A percentile compares a stretch with the other conserved stretches of the same genome.
Conservation (phyloP, 2,888 invertebrate species). For the Meiosimyza platycephala region DNA sequence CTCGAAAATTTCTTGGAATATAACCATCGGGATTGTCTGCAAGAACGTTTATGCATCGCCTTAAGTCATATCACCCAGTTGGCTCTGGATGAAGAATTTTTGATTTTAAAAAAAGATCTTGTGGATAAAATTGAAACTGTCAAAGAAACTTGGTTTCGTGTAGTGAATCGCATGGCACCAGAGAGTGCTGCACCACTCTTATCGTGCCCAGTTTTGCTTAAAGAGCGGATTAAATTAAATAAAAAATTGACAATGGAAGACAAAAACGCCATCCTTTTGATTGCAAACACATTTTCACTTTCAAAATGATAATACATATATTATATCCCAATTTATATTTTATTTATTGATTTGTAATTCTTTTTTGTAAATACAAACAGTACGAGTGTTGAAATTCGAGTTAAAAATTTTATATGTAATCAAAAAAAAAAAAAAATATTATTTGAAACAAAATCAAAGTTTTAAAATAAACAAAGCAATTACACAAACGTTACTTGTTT, state of each 20-base stretch:
- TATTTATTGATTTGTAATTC: too few relatives aligned
- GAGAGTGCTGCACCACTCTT: conserved; percentile 60
- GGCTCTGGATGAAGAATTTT: conserved; percentile 72
- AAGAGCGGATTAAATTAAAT: conserved; percentile 22
- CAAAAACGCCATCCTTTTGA: conserved; percentile 34
- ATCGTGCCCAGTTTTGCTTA: conserved; percentile 39
- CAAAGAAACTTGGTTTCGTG: conserved; percentile 61
- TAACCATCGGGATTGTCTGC: conserved; percentile 85
- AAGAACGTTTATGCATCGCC: conserved; percentile 85
- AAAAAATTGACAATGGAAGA: conserved; percentile 33
- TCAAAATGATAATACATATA: too few relatives aligned
- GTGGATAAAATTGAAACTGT: conserved; percentile 56
- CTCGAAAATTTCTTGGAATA: conserved; percentile 87
- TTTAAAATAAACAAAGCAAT: too few relatives aligned
- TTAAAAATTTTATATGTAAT: too few relatives aligned
- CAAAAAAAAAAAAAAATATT: too few relatives aligned
- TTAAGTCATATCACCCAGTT: conserved; percentile 77
- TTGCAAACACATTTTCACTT: conserved; percentile 34
- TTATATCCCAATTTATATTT: too few relatives aligned
- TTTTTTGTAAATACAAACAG: too few relatives aligned
- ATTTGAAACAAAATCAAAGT: too few relatives aligned
- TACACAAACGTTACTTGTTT: too few relatives aligned
- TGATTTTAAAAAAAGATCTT: conserved; percentile 65
- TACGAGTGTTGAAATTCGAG: too few relatives aligned
- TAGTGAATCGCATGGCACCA: conserved; percentile 63